A percentile compares a stretch with the other conserved stretches of the same genome.
These are phyloP conservation scores for Ciconia stormi DNA, from an alignment of 2,113 vertebrate species.

Conservation along the genomic window DNA sequence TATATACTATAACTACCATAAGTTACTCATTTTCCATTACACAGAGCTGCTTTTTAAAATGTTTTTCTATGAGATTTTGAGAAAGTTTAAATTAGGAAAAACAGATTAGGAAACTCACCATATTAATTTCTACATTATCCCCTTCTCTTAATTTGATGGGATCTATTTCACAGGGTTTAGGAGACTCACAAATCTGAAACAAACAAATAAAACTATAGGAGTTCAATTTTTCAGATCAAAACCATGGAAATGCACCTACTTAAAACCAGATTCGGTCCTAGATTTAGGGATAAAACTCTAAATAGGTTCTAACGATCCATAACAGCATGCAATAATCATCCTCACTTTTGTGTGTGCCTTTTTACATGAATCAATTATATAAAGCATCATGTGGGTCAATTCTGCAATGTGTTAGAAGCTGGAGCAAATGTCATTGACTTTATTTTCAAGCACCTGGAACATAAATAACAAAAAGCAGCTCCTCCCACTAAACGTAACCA, in stretches of 20 bases:
- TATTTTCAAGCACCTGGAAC: not conserved
- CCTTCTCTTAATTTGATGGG: constrained; percentile 93
- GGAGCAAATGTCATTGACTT: not conserved
- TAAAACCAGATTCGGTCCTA: not conserved
- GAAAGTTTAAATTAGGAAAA: not conserved
- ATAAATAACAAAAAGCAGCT: not conserved
- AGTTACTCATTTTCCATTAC: not conserved
- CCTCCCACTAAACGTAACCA: not conserved
- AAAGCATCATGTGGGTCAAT: not conserved
- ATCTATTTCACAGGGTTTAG: constrained; percentile 96
- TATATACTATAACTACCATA: not conserved
- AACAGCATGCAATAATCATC: not conserved
- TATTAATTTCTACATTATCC: constrained; percentile 93
- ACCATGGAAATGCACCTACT: not conserved
- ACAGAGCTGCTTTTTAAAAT: not conserved
- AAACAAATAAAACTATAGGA: not conserved
- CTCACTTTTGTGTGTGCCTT: not conserved
- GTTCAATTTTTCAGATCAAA: not conserved
- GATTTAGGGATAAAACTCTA: not conserved
- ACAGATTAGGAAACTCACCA: constrained; percentile 72
- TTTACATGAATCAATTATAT: not conserved
- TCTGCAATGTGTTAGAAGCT: not conserved
- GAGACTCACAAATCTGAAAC: constrained; percentile 92
- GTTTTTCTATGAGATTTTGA: not conserved
- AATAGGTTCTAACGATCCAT: not conserved